Evolutionary conservation across 1,140 invertebrate species (phyloP), one percentile per base, ranked within the genome.

Genomic region (Chironomus tepperi): DNA sequence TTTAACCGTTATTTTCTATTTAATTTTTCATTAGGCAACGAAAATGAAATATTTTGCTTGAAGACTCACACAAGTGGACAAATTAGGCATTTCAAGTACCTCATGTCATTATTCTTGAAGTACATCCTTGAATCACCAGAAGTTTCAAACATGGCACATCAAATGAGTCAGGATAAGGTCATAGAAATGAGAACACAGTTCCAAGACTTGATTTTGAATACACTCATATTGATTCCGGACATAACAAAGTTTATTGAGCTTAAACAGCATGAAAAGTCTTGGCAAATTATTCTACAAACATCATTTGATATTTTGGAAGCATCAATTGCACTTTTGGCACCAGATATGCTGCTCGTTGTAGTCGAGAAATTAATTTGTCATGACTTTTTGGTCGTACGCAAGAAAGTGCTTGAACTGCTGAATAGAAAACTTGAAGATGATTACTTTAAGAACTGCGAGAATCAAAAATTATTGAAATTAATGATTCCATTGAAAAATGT

Each of bases 351-450:
- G 79, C 79, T 96, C 10, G 82, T 87, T 24, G 94, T 93, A 1
- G 84, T 95, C 3, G 85, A 87, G 74, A 86, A 88, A 1, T 83
- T 96, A 47, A 80, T 96, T 76, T 82, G 85, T 15, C 89, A 95
- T 77, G 85, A 88, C 18, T 78, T 91, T 12, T 77, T 87, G 0
- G 86, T 87, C 2, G 89, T 97, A 1, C 86, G 90, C 77, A 87
- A 89, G 73, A 93, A 94, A 81, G 88, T 91, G 0, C 86, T 97
- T 82, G 94, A 97, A 78, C 80, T 98, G 21, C 81, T 97, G 0
- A 95, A 93, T 77, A 85, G 85, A 16, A 91, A 94, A 81, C 82
- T 97, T 3, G 88, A 87, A 43, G 81, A 84, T n/a, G 86, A 88
- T 74, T 89, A 89, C 76, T 87, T 88, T 72, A 79, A 83, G 15